Percentiles rank a stretch among this genome's conserved stretches.
Evolutionary conservation across 2,888 invertebrate species (phyloP).

Genomic region (Calameuta idolon): DNA sequence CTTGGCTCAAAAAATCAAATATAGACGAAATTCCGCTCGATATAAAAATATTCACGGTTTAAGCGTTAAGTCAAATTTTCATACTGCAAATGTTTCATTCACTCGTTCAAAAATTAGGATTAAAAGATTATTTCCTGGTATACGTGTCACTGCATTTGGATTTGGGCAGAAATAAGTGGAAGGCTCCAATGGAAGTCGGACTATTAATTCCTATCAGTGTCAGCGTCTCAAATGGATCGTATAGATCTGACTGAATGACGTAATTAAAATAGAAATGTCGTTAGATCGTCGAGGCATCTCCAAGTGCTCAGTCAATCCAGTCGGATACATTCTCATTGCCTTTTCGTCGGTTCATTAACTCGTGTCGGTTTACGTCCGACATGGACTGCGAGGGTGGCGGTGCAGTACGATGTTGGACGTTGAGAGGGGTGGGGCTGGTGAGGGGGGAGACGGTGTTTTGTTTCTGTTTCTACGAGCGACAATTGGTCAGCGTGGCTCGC

Average conservation of each 20-base stretch:
- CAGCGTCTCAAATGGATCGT: constrained; percentile 26
- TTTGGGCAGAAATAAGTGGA: neutral
- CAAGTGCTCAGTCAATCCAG: constrained; percentile 18
- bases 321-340: constrained; percentile 26
- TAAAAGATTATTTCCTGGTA: neutral
- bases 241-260: constrained; percentile 15
- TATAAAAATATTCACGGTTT: too few relatives aligned
- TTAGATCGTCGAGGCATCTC: constrained; percentile 17
- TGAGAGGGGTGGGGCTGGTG: rapidly evolving
- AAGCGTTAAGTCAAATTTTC: neutral
- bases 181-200: neutral
- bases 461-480: constrained; percentile 3
- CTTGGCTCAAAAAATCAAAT: too few relatives aligned
- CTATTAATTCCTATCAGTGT: constrained; percentile 26
- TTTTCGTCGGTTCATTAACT: constrained; percentile 26
- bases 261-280: constrained; percentile 26
- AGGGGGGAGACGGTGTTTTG: neutral
- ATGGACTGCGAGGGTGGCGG: neutral
- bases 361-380: constrained; percentile 9
- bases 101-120: neutral
- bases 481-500: constrained; percentile 8
- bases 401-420: neutral
- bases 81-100: neutral
- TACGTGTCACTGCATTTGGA: neutral
- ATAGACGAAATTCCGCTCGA: too few relatives aligned